Evolutionary conservation across 1,140 invertebrate species (phyloP).

Genomic region (Drosophila neocordata): DNA sequence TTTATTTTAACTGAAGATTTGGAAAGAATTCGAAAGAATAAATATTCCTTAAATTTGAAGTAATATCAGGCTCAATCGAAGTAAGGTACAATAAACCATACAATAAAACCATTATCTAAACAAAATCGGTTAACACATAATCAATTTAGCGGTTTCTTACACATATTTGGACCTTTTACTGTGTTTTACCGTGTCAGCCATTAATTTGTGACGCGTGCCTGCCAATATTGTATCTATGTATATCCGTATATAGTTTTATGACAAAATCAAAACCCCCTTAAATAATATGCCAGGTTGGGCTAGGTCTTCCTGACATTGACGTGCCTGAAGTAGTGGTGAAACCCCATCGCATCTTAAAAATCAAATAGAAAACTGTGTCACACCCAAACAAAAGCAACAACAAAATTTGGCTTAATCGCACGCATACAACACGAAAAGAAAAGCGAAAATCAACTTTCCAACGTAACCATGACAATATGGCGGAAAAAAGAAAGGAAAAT

Average conservation of each 20-base stretch:
- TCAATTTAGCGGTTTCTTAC: not conserved
- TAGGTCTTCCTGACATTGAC: slow-evolving; percentile 45
- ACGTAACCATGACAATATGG: slow-evolving; percentile 63
- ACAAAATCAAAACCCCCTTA: slow-evolving; percentile 43
- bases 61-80: not conserved
- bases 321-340: slow-evolving; percentile 37
- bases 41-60: too few species aligned
- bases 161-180: slow-evolving; percentile 24
- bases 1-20: too few species aligned
- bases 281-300: slow-evolving; percentile 51
- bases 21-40: too few species aligned
- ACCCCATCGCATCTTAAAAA: slow-evolving; percentile 30
- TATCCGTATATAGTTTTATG: slow-evolving; percentile 27
- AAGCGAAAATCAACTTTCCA: slow-evolving; percentile 30
- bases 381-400: slow-evolving; percentile 53
- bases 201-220: slow-evolving; percentile 59
- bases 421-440: slow-evolving; percentile 38
- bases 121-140: slow-evolving; percentile 8
- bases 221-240: slow-evolving; percentile 45
- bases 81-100: not conserved
- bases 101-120: not conserved
- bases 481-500: slow-evolving; percentile 19
- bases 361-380: slow-evolving; percentile 65
- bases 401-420: slow-evolving; percentile 45
- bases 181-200: slow-evolving; percentile 26